Base-by-base conservation (phyloP, 2,797 vertebrate genomes). In the Lacerta viridis region DNA sequence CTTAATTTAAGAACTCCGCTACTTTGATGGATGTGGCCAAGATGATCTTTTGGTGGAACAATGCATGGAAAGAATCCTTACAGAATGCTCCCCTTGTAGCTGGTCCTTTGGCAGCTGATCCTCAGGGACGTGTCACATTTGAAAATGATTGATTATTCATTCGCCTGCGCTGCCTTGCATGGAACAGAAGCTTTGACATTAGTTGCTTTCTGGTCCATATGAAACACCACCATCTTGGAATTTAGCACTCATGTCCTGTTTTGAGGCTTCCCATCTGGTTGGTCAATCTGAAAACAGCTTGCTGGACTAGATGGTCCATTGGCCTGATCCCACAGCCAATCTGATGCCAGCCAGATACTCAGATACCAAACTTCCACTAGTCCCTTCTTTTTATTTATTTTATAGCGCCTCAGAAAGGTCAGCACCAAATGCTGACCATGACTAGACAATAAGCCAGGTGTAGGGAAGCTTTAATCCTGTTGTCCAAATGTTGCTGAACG, bases 311-410 rank as follows among this genome's bases (percentile, higher is more conserved):
- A 50, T 50, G 46, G 46, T 50, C 46, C 46, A 50, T 50, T 50
- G 10, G 46, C 46, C 46, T 50, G 46, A 50, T 50, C 11, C 46
- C 46, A 1, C 46, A 50, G 46, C 46, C 46, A 50, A 50, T 50
- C 3, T 13, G 46, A 50, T 50, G 46, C 46, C 46, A 50, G 46
- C 46, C 46, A 50, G 11, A 11, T 50, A 50, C 46, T 2, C 46
- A 50, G 11, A 11, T 50, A 50, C 46, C 11, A 10, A 50, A 50
- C 50, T 15, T 50, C 15, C 50, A 11, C 50, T 50, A 50, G n/a
- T 11, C 13, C 29, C 39, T 0, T 0, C 84, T 71, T 20, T 0
- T 0, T 61, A 17, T 66, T 15, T 33, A 15, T 72, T 72, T 76
- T 76, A 25, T 8, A 41, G 39, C 39, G 5, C 39, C 76, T 50